A percentile compares a stretch with the other conserved stretches of the same genome.
phyloP scores from a whole-genome alignment of 2,113 vertebrate species.

The Isichthys henryi region DNA sequence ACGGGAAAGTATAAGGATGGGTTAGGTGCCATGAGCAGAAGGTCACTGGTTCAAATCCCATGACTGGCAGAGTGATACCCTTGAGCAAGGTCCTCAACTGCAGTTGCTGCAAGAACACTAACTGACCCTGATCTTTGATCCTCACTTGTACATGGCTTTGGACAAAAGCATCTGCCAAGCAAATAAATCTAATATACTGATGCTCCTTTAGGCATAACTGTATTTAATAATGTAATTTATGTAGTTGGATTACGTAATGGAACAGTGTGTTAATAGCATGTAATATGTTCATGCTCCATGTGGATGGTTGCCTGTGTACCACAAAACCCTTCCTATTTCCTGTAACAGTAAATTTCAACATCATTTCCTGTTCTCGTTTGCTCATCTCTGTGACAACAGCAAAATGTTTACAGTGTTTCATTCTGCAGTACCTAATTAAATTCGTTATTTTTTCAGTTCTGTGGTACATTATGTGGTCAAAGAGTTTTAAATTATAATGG shows the following conservation, averaged over 20 bases:
- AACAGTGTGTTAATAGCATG: not conserved
- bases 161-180: not conserved
- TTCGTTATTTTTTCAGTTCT: not conserved
- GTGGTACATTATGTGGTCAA: not conserved
- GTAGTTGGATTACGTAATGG: not conserved
- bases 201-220: not conserved
- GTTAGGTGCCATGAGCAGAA: not conserved
- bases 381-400: conserved; percentile 12
- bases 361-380: conserved; percentile 25
- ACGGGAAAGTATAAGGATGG: not conserved
- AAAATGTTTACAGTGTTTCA: not conserved
- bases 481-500: not conserved
- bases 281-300: no score
- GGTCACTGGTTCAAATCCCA: not conserved
- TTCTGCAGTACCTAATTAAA: not conserved
- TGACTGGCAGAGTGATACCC: not conserved
- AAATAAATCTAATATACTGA: not conserved
- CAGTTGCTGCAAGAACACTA: no score
- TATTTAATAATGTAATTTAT: not conserved
- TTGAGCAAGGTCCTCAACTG: not conserved
- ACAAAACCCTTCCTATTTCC: conserved; percentile 38
- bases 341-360: conserved; percentile 12
- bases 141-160: no score
- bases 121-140: no score
- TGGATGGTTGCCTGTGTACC: not conserved